Evolutionary conservation across 2,888 invertebrate species (phyloP).

Genomic region (Acanthococcus lagerstroemiae): DNA sequence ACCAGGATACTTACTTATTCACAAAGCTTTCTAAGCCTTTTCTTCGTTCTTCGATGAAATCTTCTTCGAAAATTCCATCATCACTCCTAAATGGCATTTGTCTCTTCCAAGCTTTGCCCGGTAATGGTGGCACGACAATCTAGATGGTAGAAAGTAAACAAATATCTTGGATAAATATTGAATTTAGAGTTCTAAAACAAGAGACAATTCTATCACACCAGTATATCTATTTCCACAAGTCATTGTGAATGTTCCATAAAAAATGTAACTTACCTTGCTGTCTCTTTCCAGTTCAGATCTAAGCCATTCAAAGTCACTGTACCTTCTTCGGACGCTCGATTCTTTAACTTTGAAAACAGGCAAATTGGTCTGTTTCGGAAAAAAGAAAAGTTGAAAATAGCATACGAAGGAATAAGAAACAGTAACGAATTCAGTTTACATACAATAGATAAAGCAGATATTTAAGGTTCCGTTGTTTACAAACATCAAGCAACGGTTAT

Average conservation of each 20-base stretch:
- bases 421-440: too few relatives aligned
- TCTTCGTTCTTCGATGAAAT: constrained; percentile 96
- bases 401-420: background rate
- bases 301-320: constrained; percentile 99
- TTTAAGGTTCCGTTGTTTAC: too few relatives aligned
- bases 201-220: background rate
- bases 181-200: background rate
- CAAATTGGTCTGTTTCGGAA: constrained; percentile 98
- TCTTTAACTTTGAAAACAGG: constrained; percentile 99
- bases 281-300: constrained; percentile 97
- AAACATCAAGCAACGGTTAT: too few relatives aligned
- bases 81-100: constrained; percentile 97
- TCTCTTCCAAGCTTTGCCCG: constrained; percentile 96
- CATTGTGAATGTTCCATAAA: background rate
- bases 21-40: constrained; percentile 96
- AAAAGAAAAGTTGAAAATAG: too few relatives aligned
- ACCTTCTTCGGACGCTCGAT: constrained; percentile 88
- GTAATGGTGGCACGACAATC: constrained; percentile 97
- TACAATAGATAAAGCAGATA: too few relatives aligned
- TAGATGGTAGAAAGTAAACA: constrained; percentile 40
- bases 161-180: background rate
- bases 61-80: constrained; percentile 98
- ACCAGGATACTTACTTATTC: constrained; percentile 86
- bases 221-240: too few relatives aligned
- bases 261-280: constrained; percentile 70